Percentiles rank a stretch among this genome's conserved stretches.
phyloP scores from a whole-genome alignment of 2,113 vertebrate genomes.

The Chitala chitala region DNA sequence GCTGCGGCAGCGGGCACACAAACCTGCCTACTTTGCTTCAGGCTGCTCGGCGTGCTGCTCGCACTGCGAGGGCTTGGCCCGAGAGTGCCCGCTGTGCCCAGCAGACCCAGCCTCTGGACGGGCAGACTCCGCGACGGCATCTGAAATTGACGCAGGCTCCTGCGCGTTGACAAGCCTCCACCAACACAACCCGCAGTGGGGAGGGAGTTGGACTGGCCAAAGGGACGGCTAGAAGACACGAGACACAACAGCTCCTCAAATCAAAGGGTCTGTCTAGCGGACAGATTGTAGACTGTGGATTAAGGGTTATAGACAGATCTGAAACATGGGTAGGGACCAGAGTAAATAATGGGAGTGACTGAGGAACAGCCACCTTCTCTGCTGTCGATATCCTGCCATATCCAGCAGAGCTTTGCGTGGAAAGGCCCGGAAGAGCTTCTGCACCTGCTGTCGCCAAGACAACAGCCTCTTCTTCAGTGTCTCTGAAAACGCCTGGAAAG shows the following conservation, averaged over 20 bases:
- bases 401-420: conserved; percentile 95
- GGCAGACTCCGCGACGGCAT: conserved; percentile 89
- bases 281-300: background rate
- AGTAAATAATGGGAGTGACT: background rate
- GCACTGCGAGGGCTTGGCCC: conserved; percentile 77
- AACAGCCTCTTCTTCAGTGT: conserved; percentile 97
- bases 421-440: conserved; percentile 96
- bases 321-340: background rate
- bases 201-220: conserved; percentile 93
- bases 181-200: conserved; percentile 83
- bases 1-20: conserved; percentile 35
- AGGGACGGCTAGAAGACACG: conserved; percentile 67
- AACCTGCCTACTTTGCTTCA: conserved; percentile 91
- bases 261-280: background rate
- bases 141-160: conserved; percentile 91
- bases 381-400: conserved; percentile 86
- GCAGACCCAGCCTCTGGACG: conserved; percentile 75
- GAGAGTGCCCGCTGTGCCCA: conserved; percentile 78
- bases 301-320: background rate
- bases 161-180: conserved; percentile 68
- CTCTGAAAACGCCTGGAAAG: conserved; percentile 85
- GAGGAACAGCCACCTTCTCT: conserved; percentile 69
- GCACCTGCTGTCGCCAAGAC: conserved; percentile 99
- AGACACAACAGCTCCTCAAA: background rate
- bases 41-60: conserved; percentile 77